These are phyloP conservation scores for Hemicrepidius hirtus DNA, from an alignment of 2,888 invertebrate genomes.

Conservation along the genomic window DNA sequence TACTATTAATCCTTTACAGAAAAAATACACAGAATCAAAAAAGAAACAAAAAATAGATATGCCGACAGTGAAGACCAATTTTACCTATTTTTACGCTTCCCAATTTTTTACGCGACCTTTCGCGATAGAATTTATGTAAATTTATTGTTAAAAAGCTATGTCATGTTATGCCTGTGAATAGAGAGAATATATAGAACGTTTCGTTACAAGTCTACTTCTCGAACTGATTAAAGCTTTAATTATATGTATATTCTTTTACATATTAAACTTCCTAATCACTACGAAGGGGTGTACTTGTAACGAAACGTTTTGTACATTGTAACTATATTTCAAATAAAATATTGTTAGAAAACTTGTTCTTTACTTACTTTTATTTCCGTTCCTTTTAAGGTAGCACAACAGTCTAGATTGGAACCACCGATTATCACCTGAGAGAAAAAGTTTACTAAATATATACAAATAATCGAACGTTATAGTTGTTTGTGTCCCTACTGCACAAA, in stretches of 20 bases:
- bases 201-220: constrained; percentile 34
- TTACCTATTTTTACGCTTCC: constrained; percentile 53
- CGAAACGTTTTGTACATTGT: constrained; percentile 50
- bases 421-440: constrained; percentile 78
- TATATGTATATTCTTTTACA: constrained; percentile 22
- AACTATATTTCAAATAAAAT: constrained; percentile 70
- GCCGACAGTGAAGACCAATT: constrained; percentile 51
- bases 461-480: not conserved
- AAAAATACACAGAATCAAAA: constrained; percentile 41
- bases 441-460: not conserved
- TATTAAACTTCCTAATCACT: constrained; percentile 29
- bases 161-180: constrained; percentile 54
- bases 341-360: constrained; percentile 67
- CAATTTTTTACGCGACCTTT: constrained; percentile 53
- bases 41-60: constrained; percentile 42
- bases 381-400: constrained; percentile 79
- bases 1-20: constrained; percentile 16
- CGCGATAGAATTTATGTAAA: constrained; percentile 53
- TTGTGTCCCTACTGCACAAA: too few relatives aligned
- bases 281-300: constrained; percentile 41
- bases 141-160: constrained; percentile 54
- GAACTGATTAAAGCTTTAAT: constrained; percentile 10
- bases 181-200: constrained; percentile 51
- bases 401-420: constrained; percentile 87
- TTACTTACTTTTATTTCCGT: constrained; percentile 79